A percentile compares a stretch with the other conserved stretches of the same genome.
phyloP scores from a whole-genome alignment of 2,113 vertebrate species.

The Microtus montanus region DNA sequence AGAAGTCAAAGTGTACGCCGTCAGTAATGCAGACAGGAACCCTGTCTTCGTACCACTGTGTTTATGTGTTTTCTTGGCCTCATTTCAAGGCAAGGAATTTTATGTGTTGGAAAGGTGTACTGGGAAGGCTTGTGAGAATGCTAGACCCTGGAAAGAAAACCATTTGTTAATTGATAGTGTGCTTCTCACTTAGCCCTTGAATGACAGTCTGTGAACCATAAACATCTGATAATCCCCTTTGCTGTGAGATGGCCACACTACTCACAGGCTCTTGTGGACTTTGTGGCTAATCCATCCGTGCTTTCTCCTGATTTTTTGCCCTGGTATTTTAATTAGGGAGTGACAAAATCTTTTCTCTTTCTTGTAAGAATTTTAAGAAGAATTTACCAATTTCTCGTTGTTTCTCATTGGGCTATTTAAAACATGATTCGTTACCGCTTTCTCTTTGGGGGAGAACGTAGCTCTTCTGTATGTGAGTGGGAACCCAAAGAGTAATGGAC shows the following conservation, averaged over 20 bases:
- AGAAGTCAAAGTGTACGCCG: conserved; percentile 42
- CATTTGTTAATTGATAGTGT: conserved; percentile 20
- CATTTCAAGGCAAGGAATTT: conserved; percentile 45
- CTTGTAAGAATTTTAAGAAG: conserved; percentile 53
- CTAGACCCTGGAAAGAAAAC: conserved; percentile 20
- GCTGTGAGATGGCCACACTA: neutral
- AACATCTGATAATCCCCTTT: neutral
- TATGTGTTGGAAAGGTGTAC: neutral
- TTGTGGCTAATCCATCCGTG: neutral
- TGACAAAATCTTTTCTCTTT: neutral
- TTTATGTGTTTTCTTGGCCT: conserved; percentile 16
- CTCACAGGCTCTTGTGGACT: neutral
- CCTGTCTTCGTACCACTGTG: neutral
- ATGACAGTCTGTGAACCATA: neutral
- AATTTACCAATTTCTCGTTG: neutral
- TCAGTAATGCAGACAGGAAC: conserved; percentile 30
- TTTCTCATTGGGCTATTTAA: conserved; percentile 17
- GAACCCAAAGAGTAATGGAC: neutral
- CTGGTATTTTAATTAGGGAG: conserved; percentile 50
- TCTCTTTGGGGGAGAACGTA: neutral
- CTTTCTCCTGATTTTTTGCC: conserved; percentile 51
- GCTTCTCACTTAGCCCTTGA: conserved; percentile 3
- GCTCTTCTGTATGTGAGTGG: conserved; percentile 34
- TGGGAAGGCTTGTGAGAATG: conserved; percentile 16
- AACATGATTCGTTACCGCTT: neutral